phyloP scores from a whole-genome alignment of 1,140 invertebrate genomes.

The Euwallacea similis region DNA sequence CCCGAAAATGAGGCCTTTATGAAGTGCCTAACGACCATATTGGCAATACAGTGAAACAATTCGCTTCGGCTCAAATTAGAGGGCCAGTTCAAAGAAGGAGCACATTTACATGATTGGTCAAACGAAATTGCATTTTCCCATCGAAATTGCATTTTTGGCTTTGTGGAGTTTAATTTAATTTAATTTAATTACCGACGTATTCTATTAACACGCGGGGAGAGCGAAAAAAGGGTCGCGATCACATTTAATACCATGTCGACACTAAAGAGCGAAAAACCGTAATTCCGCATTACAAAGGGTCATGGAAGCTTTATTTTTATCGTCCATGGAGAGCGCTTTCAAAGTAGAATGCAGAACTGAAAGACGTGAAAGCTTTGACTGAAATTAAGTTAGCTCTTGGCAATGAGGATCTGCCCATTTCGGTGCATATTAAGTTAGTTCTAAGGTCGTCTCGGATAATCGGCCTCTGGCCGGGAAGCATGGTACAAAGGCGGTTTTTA shows the following conservation, averaged over 20 bases:
- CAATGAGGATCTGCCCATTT: slow-evolving; percentile 2
- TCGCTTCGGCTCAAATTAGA: background rate
- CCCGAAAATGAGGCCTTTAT: background rate
- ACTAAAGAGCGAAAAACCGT: background rate
- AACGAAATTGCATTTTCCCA: slow-evolving; percentile 2
- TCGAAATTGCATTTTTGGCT: too few relatives aligned
- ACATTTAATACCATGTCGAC: background rate
- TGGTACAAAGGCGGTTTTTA: too few relatives aligned
- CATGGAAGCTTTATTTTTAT: slow-evolving; percentile 2
- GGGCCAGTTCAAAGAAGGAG: background rate
- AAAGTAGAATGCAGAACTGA: slow-evolving; percentile 4
- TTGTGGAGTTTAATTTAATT: too few relatives aligned
- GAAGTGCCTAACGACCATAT: background rate
- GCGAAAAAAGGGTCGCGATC: background rate
- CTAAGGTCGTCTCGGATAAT: background rate
- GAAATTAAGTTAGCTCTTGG: slow-evolving; percentile 1
- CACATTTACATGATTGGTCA: background rate
- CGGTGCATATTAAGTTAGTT: slow-evolving; percentile 5
- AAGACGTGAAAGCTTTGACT: background rate
- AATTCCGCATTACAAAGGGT: slow-evolving; percentile 1
- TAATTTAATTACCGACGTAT: too few relatives aligned
- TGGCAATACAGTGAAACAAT: background rate
- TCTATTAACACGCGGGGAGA: background rate
- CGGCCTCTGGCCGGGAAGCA: background rate
- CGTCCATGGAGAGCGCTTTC: background rate